These are phyloP conservation scores for Hirtodrosophila confusa DNA, from an alignment of 2,888 invertebrate species.

Conservation along the genomic window DNA sequence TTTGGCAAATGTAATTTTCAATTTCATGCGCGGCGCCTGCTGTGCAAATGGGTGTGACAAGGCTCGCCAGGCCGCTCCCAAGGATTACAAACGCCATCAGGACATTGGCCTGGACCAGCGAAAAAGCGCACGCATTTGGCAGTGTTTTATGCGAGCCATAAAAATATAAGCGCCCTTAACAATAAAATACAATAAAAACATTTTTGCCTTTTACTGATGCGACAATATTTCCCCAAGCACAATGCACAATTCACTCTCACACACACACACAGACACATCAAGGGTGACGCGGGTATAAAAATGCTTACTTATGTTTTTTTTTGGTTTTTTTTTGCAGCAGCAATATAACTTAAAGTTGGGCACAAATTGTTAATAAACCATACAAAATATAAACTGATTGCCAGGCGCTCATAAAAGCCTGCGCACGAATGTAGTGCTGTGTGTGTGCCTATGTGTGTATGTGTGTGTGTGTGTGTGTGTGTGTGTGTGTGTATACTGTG, in stretches of 20 bases:
- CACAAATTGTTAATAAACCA: slow-evolving; percentile 69
- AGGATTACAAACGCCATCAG: not conserved
- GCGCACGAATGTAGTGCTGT: slow-evolving; percentile 22
- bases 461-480: not conserved
- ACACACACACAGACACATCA: slow-evolving; percentile 11
- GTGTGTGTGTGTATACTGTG: slow-evolving; percentile 15
- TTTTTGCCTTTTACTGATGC: slow-evolving; percentile 44
- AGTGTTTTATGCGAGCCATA: slow-evolving; percentile 55
- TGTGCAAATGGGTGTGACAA: slow-evolving; percentile 53
- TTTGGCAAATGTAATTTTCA: slow-evolving; percentile 54
- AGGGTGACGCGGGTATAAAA: slow-evolving; percentile 47
- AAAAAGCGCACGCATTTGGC: slow-evolving; percentile 21
- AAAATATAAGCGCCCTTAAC: slow-evolving; percentile 55
- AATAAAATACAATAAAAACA: slow-evolving; percentile 58
- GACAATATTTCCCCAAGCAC: slow-evolving; percentile 49
- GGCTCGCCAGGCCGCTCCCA: not conserved
- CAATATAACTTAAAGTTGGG: slow-evolving; percentile 56
- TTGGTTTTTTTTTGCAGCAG: slow-evolving; percentile 5
- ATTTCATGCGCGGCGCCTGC: slow-evolving; percentile 44
- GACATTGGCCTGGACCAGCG: slow-evolving; percentile 4
- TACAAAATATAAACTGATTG: slow-evolving; percentile 69
- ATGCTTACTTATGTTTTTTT: slow-evolving; percentile 17
- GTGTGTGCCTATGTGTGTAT: too few species aligned
- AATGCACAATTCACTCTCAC: slow-evolving; percentile 18
- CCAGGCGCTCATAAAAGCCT: slow-evolving; percentile 47